Base-by-base conservation (phyloP, 2,113 vertebrate species). In the Sinocyclocheilus maitianheensis region DNA sequence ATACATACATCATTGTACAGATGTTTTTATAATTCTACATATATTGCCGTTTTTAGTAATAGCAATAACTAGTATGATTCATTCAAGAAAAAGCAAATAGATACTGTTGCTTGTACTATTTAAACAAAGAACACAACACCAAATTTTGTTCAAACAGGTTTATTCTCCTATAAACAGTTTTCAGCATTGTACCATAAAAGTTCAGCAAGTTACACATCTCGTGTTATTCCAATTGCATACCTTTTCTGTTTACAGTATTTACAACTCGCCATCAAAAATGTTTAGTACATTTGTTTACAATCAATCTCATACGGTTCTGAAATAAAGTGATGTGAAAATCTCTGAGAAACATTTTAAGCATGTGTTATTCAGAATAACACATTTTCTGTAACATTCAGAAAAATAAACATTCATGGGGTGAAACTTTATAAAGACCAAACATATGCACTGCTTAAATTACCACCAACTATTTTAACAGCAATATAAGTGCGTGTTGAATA, bases 161-260 rank as follows among this genome's bases (percentile, higher is more conserved):
- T 96, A 96, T 95, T 94, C 92, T 87, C 90, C 94, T 95, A 95
- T 94, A 96, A 96, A 96, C 95, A 95, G 91, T 93, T 91, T 95
- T 94, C 91, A 87, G 82, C 93, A 93, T 94, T 89, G 94, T 91
- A 90, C 84, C 91, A 94, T 85, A 91, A 94, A 83, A 86, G 53
- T 85, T 84, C 72, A 75, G 77, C 58, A 65, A 67, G 93, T 96
- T 94, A 94, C 94, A 95, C 95, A 95, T 93, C 90, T 90, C 86
- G 75, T 91, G 51, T 85, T 69, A 74, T 78, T 88, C 88, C 91
- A 92, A 90, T 93, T 92, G 94, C 94, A 91, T 93, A 94, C 90
- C 92, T 89, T 91, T 86, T 92, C 91, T 95, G 92, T 94, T 93
- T 93, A 96, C 92, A 95, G 87, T 96, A 96, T 96, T 95, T 96